Conservation (phyloP, 2,888 invertebrate genomes). For the Polydrusus tereticollis region DNA sequence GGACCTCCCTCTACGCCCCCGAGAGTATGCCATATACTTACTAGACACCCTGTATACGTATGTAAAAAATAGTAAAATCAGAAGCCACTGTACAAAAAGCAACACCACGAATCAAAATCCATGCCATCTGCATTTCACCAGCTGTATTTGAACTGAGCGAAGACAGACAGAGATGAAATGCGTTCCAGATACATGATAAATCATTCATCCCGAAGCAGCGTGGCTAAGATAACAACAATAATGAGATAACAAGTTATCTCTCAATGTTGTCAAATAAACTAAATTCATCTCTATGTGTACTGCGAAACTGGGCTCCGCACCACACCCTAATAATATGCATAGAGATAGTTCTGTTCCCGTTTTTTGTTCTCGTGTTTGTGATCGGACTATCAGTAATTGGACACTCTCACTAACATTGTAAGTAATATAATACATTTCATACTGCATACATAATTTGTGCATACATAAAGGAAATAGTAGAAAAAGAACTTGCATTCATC, state of each 20-base stretch:
- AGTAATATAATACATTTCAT: too few species aligned
- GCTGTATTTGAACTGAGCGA: slow-evolving; percentile 2
- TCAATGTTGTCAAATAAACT: slow-evolving; percentile 46
- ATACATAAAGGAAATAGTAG: too few species aligned
- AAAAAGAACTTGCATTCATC: too few species aligned
- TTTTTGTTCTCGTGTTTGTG: not conserved
- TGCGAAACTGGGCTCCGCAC: slow-evolving; percentile 37
- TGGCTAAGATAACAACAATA: slow-evolving; percentile 37
- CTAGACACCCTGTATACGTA: not conserved
- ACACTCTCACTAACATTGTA: too few species aligned
- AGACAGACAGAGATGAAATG: slow-evolving; percentile 18
- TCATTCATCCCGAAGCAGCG: slow-evolving; percentile 43
- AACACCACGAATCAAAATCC: not conserved
- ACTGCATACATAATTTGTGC: too few species aligned
- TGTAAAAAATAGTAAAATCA: not conserved
- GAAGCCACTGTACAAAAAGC: not conserved
- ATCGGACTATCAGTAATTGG: not conserved
- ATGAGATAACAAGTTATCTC: slow-evolving; percentile 42
- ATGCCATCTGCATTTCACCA: not conserved
- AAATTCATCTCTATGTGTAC: slow-evolving; percentile 36
- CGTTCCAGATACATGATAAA: slow-evolving; percentile 31
- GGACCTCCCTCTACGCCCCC: too few species aligned
- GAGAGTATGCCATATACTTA: too few species aligned
- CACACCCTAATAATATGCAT: slow-evolving; percentile 40
- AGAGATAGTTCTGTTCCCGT: not conserved